Base-by-base conservation (phyloP, 2,888 invertebrate genomes). In the Arrhopalites spinosus region DNA sequence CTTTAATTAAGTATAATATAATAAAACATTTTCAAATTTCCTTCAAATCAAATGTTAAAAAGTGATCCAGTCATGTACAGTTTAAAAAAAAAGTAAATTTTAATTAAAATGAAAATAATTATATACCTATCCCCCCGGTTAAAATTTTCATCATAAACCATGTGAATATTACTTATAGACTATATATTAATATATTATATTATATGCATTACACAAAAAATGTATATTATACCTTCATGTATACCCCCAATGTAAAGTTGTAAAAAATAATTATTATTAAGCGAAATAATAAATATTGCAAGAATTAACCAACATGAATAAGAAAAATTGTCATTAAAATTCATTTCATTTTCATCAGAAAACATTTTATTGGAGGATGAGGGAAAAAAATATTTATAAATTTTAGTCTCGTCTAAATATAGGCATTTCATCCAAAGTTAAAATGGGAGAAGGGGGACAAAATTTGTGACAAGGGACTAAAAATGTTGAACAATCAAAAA, bases 401-500 rank as follows among this genome's bases (percentile, higher is more conserved):
- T 36, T 3, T 7, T 36, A 36, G 36, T 36, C 36, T 36, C 36
- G 11, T 11, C 11, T 36, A 36, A 36, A 59, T 59, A 13, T 59
- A 59, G 59, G 59, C 25, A 25, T 3, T 20, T 20, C 20, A 25
- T n/a, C 17, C n/a, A 53, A 20, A 17, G n/a, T n/a, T n/a, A 20
- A 53, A 20, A 23, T 11, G 59, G 59, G 59, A n/a, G 59, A 59
- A 20, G 23, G n/a, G 59, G 59, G 20, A 25, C 17, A 25, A 59
- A 25, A 59, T 25, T 59, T 59, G 36, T 36, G 36, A 36, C 3
- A 36, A 36, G 36, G 36, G 63, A 63, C 63, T 63, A 63, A 66
- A 66, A 66, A 66, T 59, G 30, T 66, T 66, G 36, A 66, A 66
- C 66, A 66, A 66, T 66, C 50, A 50, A 50, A 50, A n/a, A 23